A percentile compares a stretch with the other conserved stretches of the same genome.
Evolutionary conservation across 2,113 vertebrate genomes (phyloP).

Genomic region (Zeus faber): DNA sequence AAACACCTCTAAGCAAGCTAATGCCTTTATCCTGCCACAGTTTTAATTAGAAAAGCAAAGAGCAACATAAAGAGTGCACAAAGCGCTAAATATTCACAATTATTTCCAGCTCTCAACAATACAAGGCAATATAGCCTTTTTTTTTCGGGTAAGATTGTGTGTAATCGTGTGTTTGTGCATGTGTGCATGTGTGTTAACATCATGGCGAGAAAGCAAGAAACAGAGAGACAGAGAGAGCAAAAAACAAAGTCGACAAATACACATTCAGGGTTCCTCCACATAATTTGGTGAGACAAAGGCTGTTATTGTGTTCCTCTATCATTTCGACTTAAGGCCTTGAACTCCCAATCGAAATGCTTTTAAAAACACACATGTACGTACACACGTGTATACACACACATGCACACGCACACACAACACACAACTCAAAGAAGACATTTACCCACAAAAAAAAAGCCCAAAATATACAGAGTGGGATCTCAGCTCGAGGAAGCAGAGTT

Average conservation of each 20-base stretch:
- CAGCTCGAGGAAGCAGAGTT: conserved; percentile 44
- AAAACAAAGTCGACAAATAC: conserved; percentile 35
- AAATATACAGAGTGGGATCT: conserved; percentile 46
- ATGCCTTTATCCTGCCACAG: conserved; percentile 21
- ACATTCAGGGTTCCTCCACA: conserved; percentile 45
- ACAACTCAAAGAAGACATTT: conserved; percentile 12
- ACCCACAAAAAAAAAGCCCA: conserved; percentile 8
- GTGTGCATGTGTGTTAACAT: conserved; percentile 14
- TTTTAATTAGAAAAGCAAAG: conserved; percentile 34
- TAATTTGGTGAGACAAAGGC: conserved; percentile 57
- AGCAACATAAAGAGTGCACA: no score
- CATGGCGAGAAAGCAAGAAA: no score
- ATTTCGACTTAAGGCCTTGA: conserved; percentile 45
- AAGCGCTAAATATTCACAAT: no score
- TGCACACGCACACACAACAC: conserved; percentile 8
- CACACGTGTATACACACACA: background rate
- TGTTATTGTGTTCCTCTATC: conserved; percentile 47
- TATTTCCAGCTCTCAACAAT: no score
- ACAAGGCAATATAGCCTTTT: no score
- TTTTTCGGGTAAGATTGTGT: conserved; percentile 40
- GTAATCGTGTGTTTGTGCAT: conserved; percentile 1
- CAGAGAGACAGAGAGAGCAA: conserved; percentile 14
- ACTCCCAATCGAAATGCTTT: conserved; percentile 30
- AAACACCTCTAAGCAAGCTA: no score
- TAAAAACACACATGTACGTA: background rate